Evolutionary conservation across 2,888 invertebrate genomes (phyloP).

Genomic region (Drosophila meridionalis): DNA sequence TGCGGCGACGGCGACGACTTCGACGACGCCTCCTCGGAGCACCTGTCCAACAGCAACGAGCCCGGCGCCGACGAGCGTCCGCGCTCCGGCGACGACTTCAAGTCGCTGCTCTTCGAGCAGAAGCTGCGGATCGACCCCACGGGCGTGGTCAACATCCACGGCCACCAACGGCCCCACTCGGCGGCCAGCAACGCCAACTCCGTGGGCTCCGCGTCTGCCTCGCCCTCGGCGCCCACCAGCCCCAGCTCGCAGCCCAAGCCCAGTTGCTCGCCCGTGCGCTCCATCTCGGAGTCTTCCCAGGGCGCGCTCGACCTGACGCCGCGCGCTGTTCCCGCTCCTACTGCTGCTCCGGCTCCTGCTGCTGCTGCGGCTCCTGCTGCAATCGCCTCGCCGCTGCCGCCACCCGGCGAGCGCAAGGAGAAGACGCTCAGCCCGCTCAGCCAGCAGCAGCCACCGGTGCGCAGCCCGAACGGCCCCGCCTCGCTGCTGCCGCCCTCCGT

Average conservation of each 20-base stretch:
- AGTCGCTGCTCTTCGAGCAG: conserved; percentile 83
- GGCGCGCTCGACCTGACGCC: conserved; percentile 88
- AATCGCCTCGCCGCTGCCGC: conserved; percentile 57
- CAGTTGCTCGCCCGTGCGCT: conserved; percentile 84
- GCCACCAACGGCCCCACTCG: conserved; percentile 71
- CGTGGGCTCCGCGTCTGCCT: conserved; percentile 73
- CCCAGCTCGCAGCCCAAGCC: conserved; percentile 69
- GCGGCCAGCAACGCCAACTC: conserved; percentile 78
- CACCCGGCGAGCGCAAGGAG: conserved; percentile 47
- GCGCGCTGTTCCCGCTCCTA: conserved; percentile 75
- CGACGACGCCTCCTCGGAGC: conserved; percentile 84
- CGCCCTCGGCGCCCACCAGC: conserved; percentile 80
- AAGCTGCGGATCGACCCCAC: conserved; percentile 83
- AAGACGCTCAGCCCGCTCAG: conserved; percentile 66
- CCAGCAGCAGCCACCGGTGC: conserved; percentile 44
- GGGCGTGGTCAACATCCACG: conserved; percentile 73
- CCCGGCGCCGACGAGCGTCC: conserved; percentile 79
- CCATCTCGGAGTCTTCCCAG: conserved; percentile 84
- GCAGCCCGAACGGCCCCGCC: conserved; percentile 50
- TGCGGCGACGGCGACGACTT: conserved; percentile 84
- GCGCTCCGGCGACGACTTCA: conserved; percentile 83
- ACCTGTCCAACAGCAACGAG: conserved; percentile 83
- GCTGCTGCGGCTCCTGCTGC: neutral
- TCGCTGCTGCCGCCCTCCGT: conserved; percentile 65
- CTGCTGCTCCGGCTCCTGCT: too few species aligned